Evolutionary conservation across 2,888 invertebrate genomes (phyloP), one percentile per base, ranked within the genome.

Genomic region (Autographa gamma): DNA sequence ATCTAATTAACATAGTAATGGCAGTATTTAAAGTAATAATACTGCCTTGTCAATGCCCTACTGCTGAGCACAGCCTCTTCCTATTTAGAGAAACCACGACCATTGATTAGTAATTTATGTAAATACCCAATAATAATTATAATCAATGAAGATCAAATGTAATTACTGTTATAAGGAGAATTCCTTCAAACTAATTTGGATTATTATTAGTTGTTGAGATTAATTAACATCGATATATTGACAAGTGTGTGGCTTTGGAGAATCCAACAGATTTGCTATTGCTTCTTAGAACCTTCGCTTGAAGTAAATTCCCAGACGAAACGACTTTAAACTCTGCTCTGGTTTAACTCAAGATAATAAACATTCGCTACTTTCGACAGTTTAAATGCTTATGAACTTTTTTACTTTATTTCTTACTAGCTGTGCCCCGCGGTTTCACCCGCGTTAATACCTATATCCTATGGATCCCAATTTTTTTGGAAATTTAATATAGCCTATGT

Each of bases 151-250:
- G 48, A 48, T n/a, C n/a, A 48, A n/a, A 48, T n/a, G 48, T 48
- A n/a, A 48, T 48, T 48, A n/a, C 48, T 48, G 48, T n/a, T 48
- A n/a, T 7, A n/a, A 48, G 48, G n/a, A 16, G 7, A 48, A 48
- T 48, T 48, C 48, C 48, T 48, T 48, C 5, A 48, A 48, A 48
- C n/a, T 48, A 48, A 48, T 48, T 48, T n/a, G n/a, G n/a, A 48
- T 4, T 16, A 43, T 16, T 48, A 48, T 48, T 48, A n/a, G 48
- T 48, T 16, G n/a, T n/a, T 48, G n/a, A n/a, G n/a, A n/a, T 48
- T 48, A 48, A 48, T 48, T 48, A 48, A 48, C 48, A 48, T 48
- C 7, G 4, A 48, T 48, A 48, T 48, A 48, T n/a, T n/a, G n/a
- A 48, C 48, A 48, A 48, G 48, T n/a, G 1, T 48, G 48, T 48